Evolutionary conservation across 2,113 vertebrate species (phyloP).

Genomic region (Spea bombifrons): DNA sequence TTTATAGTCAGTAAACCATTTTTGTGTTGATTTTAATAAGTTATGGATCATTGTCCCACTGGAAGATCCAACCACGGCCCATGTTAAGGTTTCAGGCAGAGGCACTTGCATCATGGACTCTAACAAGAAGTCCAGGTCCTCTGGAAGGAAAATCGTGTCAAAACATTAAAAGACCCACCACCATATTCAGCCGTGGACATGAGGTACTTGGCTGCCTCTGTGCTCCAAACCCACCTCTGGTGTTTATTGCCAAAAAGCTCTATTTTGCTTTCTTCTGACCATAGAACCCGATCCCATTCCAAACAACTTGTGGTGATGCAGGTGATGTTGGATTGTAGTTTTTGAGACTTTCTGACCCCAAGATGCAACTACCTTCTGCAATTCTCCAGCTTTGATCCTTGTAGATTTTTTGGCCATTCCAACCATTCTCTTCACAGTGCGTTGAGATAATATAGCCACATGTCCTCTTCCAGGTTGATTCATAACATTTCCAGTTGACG

Average conservation of each 20-base stretch:
- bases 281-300: background rate
- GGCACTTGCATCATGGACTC: too few species aligned
- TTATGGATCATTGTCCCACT: too few species aligned
- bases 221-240: background rate
- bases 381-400: background rate
- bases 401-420: background rate
- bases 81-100: too few species aligned
- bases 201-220: too few species aligned
- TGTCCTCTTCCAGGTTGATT: background rate
- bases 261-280: background rate
- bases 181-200: too few species aligned
- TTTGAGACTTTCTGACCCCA: background rate
- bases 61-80: too few species aligned
- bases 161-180: too few species aligned
- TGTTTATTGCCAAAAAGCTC: background rate
- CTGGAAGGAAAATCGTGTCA: too few species aligned
- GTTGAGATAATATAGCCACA: background rate
- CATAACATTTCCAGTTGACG: too few species aligned
- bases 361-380: background rate
- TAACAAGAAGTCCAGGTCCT: too few species aligned
- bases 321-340: background rate
- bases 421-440: background rate
- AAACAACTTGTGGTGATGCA: background rate
- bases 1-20: too few species aligned
- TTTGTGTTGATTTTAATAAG: too few species aligned